These are phyloP conservation scores for Notothenia rossii DNA, from an alignment of 2,113 vertebrate species.

Conservation along the genomic window DNA sequence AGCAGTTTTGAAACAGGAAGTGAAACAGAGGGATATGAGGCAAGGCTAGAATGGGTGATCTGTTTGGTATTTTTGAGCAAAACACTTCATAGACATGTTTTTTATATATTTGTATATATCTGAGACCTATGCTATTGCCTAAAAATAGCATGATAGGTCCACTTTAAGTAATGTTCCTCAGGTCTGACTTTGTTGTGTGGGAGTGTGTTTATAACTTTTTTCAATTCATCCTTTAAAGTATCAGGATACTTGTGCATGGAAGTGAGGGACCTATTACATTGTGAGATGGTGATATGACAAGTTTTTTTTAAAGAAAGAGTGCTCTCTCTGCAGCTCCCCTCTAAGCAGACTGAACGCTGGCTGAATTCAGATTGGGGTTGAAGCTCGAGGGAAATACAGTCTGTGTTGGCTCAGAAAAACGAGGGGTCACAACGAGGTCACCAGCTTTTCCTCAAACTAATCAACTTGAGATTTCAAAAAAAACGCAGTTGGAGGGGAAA, in stretches of 20 bases:
- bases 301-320: slow-evolving; percentile 4
- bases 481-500: not conserved
- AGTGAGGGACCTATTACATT: not conserved
- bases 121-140: too few species aligned
- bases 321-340: slow-evolving; percentile 49
- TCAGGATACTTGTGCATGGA: slow-evolving; percentile 4
- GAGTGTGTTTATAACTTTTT: too few species aligned
- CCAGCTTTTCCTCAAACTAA: not conserved
- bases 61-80: too few species aligned
- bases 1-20: too few species aligned
- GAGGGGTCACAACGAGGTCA: slow-evolving; percentile 30
- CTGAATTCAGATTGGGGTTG: slow-evolving; percentile 40
- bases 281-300: slow-evolving; percentile 38
- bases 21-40: too few species aligned
- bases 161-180: not conserved
- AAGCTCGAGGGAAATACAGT: slow-evolving; percentile 49
- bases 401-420: slow-evolving; percentile 31
- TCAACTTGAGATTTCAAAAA: not conserved
- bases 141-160: too few species aligned
- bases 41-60: too few species aligned
- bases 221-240: not conserved
- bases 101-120: too few species aligned
- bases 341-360: slow-evolving; percentile 3
- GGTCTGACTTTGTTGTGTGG: not conserved
- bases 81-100: too few species aligned